Evolutionary conservation across 2,113 vertebrate genomes (phyloP).

Genomic region (Cnemophilus loriae): DNA sequence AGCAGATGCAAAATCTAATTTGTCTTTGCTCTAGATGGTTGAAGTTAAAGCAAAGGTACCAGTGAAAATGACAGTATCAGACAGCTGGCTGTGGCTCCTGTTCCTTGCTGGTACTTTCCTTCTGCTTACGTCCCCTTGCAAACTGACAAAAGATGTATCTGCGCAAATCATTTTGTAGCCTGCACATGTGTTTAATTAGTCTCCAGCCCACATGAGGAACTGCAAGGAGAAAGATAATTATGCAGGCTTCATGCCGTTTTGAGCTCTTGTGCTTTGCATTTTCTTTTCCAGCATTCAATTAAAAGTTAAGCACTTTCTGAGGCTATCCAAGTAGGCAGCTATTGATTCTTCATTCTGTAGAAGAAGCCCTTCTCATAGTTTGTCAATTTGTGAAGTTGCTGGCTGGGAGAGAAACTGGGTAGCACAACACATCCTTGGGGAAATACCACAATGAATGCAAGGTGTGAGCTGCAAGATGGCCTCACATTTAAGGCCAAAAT

Average conservation of each 20-base stretch:
- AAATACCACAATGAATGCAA: not conserved
- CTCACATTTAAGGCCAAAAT: not conserved
- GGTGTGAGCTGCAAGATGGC: not conserved
- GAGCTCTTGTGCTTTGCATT: constrained; percentile 19
- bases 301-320: constrained; percentile 56
- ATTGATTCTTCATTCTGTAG: constrained; percentile 38
- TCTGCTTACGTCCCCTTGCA: not conserved
- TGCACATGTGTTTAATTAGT: constrained; percentile 50
- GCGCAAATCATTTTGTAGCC: not conserved
- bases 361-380: not conserved
- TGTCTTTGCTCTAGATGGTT: not conserved
- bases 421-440: not conserved
- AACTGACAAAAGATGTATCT: not conserved
- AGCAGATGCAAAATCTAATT: not conserved
- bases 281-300: constrained; percentile 22
- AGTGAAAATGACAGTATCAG: not conserved
- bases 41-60: not conserved
- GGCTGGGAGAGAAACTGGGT: not conserved
- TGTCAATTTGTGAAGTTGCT: not conserved
- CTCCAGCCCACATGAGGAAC: constrained; percentile 22
- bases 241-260: constrained; percentile 30
- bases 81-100: not conserved
- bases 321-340: constrained; percentile 24
- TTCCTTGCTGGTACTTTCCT: not conserved
- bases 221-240: constrained; percentile 52